A percentile compares a stretch with the other conserved stretches of the same genome.
These are phyloP conservation scores for Drosophila orena DNA, from an alignment of 1,140 invertebrate species.

Conservation along the genomic window DNA sequence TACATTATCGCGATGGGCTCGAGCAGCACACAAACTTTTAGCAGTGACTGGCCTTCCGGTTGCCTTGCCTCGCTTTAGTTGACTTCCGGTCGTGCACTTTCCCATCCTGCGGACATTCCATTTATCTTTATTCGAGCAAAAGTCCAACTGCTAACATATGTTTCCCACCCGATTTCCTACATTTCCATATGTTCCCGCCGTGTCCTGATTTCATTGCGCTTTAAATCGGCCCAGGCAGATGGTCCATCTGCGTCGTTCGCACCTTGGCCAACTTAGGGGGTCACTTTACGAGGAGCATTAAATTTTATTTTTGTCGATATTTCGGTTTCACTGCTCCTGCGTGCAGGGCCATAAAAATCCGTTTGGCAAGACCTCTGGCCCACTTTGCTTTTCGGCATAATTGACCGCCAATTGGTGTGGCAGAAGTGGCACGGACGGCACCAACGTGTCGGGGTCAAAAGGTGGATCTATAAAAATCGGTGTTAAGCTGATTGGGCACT, in stretches of 20 bases:
- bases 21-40: conserved; percentile 40
- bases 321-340: conserved; percentile 14
- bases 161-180: conserved; percentile 15
- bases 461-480: conserved; percentile 54
- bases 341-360: conserved; percentile 41
- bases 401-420: conserved; percentile 51
- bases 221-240: conserved; percentile 16
- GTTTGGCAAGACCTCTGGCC: conserved; percentile 46
- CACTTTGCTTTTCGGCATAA: conserved; percentile 34
- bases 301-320: conserved; percentile 34
- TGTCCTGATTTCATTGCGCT: conserved; percentile 46
- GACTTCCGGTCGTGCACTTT: conserved; percentile 55
- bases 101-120: conserved; percentile 30
- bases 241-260: conserved; percentile 34
- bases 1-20: conserved; percentile 43
- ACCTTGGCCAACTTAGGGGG: conserved; percentile 32
- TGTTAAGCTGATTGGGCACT: conserved; percentile 50
- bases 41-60: conserved; percentile 56
- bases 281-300: conserved; percentile 50
- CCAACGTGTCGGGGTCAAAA: conserved; percentile 16
- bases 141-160: conserved; percentile 57
- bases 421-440: conserved; percentile 15
- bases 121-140: conserved; percentile 61
- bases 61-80: conserved; percentile 28
- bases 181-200: conserved; percentile 58